These are phyloP conservation scores for Lasioglossum marginatum DNA, from an alignment of 2,888 invertebrate species.

Conservation along the genomic window DNA sequence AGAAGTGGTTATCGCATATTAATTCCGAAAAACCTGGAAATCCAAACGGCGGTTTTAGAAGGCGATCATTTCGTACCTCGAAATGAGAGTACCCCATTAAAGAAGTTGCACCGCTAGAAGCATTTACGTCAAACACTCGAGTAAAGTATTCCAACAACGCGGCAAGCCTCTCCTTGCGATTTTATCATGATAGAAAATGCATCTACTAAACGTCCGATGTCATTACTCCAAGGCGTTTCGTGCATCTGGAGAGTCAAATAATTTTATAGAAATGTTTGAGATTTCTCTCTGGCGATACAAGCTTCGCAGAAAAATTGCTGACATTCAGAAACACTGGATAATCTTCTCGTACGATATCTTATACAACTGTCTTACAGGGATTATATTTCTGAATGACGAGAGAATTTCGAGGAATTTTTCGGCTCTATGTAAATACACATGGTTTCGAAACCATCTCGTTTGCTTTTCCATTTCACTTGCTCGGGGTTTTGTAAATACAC, in stretches of 20 bases:
- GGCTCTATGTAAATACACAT: background rate
- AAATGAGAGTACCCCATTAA: slow-evolving; percentile 16
- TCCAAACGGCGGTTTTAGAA: background rate
- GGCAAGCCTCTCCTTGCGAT: slow-evolving; percentile 53
- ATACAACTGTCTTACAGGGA: background rate
- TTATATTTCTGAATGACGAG: background rate
- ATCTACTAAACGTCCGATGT: slow-evolving; percentile 50
- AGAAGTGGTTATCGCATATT: background rate
- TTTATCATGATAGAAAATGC: slow-evolving; percentile 63
- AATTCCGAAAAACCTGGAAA: background rate
- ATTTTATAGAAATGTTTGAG: background rate
- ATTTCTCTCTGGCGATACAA: background rate
- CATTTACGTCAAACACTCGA: slow-evolving; percentile 29
- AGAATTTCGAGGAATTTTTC: background rate
- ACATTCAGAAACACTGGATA: background rate
- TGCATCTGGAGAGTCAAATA: background rate
- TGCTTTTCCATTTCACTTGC: background rate
- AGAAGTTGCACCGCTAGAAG: slow-evolving; percentile 33
- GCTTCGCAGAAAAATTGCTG: background rate
- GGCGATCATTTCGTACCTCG: slow-evolving; percentile 17
- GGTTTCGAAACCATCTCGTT: background rate
- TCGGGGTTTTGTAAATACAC: background rate
- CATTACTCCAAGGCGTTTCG: background rate
- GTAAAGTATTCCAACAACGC: slow-evolving; percentile 54
- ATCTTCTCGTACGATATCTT: background rate